These are phyloP conservation scores for Odocoileus hemionus DNA, from an alignment of 2,113 vertebrate species.

Conservation along the genomic window DNA sequence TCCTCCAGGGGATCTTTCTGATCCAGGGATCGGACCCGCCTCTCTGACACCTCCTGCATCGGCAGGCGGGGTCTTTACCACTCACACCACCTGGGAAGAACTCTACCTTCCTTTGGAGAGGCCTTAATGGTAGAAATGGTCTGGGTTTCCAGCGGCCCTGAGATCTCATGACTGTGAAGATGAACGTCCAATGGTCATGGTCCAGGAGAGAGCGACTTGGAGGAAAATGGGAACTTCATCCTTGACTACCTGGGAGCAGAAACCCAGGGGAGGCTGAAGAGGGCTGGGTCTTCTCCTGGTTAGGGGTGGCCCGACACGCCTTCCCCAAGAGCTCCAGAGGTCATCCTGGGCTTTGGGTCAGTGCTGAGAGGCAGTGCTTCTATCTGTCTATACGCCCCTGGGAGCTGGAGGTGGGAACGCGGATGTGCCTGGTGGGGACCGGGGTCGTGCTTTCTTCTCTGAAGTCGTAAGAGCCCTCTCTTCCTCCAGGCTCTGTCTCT, in stretches of 20 bases:
- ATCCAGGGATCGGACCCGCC: neutral
- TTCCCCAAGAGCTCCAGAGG: neutral
- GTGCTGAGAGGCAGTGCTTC: neutral
- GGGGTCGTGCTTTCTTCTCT: neutral
- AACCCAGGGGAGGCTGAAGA: neutral
- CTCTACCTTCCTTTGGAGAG: neutral
- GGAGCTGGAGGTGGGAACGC: neutral
- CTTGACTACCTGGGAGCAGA: neutral
- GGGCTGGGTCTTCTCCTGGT: neutral
- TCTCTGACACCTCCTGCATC: neutral
- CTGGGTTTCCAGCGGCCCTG: neutral
- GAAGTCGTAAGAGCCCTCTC: neutral
- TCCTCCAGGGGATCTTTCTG: neutral
- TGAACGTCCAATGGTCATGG: rapidly evolving
- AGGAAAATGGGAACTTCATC: too few species aligned
- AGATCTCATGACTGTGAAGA: too few species aligned
- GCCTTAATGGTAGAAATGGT: neutral
- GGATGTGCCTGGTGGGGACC: neutral
- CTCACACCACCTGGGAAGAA: neutral
- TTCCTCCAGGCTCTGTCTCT: neutral
- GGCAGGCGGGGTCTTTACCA: neutral
- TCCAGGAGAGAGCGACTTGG: neutral
- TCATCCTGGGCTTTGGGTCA: neutral
- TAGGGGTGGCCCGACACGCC: rapidly evolving
- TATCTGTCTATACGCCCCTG: neutral